These are phyloP conservation scores for Callaeas wilsoni DNA, from an alignment of 2,113 vertebrate genomes.

Conservation along the genomic window DNA sequence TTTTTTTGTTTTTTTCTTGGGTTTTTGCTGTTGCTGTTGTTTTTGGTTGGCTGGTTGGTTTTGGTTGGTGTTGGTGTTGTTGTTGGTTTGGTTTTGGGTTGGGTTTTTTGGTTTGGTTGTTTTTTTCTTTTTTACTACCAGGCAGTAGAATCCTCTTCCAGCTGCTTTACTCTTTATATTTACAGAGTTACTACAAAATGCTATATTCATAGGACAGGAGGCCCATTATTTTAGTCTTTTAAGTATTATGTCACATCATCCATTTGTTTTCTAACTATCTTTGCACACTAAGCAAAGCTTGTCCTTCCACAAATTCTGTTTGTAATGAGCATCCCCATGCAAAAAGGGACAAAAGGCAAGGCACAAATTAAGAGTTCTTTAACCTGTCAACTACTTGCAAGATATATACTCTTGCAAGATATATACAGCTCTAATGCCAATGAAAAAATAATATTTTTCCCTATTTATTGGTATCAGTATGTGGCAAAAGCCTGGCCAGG, in stretches of 20 bases:
- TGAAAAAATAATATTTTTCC: not conserved
- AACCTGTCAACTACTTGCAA: not conserved
- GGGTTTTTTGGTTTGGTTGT: not conserved
- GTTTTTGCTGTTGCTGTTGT: no score
- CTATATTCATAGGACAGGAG: not conserved
- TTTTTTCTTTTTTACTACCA: not conserved
- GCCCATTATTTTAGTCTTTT: not conserved
- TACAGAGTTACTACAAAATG: not conserved
- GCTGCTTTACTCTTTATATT: not conserved
- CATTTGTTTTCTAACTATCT: not conserved
- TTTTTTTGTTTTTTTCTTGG: not conserved
- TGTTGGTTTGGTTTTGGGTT: not conserved
- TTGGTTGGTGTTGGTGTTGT: not conserved
- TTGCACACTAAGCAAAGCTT: not conserved
- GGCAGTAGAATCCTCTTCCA: not conserved
- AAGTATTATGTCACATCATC: not conserved
- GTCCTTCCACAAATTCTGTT: not conserved
- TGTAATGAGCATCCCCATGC: not conserved
- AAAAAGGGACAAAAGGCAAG: not conserved
- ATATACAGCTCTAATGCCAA: not conserved
- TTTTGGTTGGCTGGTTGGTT: no score
- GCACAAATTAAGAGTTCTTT: not conserved
- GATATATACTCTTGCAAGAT: not conserved
- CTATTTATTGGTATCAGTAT: not conserved
- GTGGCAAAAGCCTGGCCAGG: not conserved